These are phyloP conservation scores for Anguilla megastoma DNA, from an alignment of 2,797 vertebrate genomes.

Conservation along the genomic window DNA sequence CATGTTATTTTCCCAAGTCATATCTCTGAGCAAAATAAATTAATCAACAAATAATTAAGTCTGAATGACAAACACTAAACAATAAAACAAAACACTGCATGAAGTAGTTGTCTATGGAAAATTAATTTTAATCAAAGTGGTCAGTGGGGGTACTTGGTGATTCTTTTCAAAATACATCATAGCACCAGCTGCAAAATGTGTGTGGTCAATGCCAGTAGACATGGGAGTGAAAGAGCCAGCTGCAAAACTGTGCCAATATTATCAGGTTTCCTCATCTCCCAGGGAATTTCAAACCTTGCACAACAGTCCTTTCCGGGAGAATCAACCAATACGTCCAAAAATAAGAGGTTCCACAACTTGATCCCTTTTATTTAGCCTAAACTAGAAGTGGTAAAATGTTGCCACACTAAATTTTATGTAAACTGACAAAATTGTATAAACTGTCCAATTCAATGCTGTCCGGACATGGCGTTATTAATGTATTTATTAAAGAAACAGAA, in stretches of 20 bases:
- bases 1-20: neutral
- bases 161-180: conserved; percentile 22
- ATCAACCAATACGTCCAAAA: conserved; percentile 50
- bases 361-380: neutral
- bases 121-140: conserved; percentile 3
- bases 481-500: neutral
- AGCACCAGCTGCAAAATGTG: conserved; percentile 14
- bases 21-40: neutral
- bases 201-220: conserved; percentile 3
- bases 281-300: conserved; percentile 14
- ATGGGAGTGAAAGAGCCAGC: neutral
- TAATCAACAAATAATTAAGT: neutral
- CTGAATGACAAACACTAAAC: neutral
- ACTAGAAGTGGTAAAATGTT: neutral
- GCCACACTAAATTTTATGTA: neutral
- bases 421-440: neutral
- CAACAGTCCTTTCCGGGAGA: conserved; percentile 35
- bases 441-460: neutral
- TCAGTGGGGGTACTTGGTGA: conserved; percentile 13
- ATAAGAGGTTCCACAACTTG: conserved; percentile 15
- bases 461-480: neutral
- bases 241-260: neutral
- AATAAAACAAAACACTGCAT: neutral
- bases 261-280: neutral
- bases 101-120: neutral